Evolutionary conservation across 2,113 vertebrate genomes (phyloP).

Genomic region (Campylorhamphus procurvoides): DNA sequence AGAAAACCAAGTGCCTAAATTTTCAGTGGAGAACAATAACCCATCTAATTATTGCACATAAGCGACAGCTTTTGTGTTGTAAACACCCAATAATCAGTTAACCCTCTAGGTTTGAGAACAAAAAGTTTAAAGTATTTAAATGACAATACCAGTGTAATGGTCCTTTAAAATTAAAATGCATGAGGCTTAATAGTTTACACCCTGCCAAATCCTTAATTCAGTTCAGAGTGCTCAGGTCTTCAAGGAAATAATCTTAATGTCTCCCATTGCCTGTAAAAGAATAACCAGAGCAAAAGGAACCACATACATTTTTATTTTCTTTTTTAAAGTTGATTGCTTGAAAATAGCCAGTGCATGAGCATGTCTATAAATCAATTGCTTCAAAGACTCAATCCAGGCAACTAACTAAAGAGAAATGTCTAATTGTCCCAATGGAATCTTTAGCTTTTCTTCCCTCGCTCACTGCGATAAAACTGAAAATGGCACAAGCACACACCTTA

Average conservation of each 20-base stretch:
- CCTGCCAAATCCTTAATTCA: background rate
- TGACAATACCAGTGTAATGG: background rate
- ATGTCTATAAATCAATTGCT: background rate
- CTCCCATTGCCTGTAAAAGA: background rate
- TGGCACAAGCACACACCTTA: background rate
- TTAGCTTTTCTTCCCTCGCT: background rate
- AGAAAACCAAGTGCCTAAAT: conserved; percentile 55
- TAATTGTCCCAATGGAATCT: background rate
- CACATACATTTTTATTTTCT: background rate
- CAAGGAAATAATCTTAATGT: background rate
- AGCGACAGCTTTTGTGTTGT: background rate
- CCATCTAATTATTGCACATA: conserved; percentile 49
- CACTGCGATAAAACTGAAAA: background rate
- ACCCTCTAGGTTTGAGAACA: background rate
- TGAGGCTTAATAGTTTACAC: background rate
- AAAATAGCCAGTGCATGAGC: background rate
- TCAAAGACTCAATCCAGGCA: background rate
- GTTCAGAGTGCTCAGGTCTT: background rate
- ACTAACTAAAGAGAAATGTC: background rate
- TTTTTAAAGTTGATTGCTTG: background rate
- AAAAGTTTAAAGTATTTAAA: background rate
- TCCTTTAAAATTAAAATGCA: conserved; percentile 31
- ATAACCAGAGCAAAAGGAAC: background rate
- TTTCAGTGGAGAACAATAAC: conserved; percentile 46
- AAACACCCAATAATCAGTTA: conserved; percentile 32